Evolutionary conservation across 1,140 invertebrate species (phyloP), one percentile per base, ranked within the genome.

Genomic region (Dolichoris vasculosae): DNA sequence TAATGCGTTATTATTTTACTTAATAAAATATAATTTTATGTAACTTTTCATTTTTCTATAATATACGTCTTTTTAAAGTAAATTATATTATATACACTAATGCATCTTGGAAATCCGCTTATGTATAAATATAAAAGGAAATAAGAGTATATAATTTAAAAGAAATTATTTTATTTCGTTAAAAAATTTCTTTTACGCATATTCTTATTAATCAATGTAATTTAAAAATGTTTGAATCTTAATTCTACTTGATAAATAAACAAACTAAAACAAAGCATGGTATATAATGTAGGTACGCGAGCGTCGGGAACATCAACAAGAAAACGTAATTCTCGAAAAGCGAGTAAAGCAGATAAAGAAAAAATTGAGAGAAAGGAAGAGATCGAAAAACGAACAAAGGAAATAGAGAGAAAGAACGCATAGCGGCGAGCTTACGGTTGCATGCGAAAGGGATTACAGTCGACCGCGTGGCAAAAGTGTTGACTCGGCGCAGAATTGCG

Each of bases 361-460:
- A 43, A 43, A 73, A 20, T 20, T 11, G n/a, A 76, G 46, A 30
- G 3, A 51, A 35, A 76, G n/a, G 2, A 26, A 76, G 46, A 76
- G 46, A 51, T 30, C 2, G 46, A 76, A 35, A 48, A n/a, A 26
- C 0, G 43, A 75, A 48, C 40, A 48, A 75, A 48, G 43, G 43
- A 46, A 26, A 75, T 8, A 15, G 43, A 48, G 75, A 76, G 75
- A 76, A 71, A 6, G 20, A 40, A 32, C 69, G 69, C 35, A 67
- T 20, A 71, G 69, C 69, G 2, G 13, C 15, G 38, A n/a, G 40
- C 6, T 73, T 43, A 43, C 2, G 75, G 26, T n/a, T 77, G 30
- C 75, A 55, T 51, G 75, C 75, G 75, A 32, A 77, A 77, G 75
- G 75, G 75, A 77, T 77, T 77, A 77, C 23, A 11, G 69, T 0